Evolutionary conservation across 2,888 invertebrate species (phyloP), one percentile per base, ranked within the genome.

Genomic region (Zaprionus lineosus): DNA sequence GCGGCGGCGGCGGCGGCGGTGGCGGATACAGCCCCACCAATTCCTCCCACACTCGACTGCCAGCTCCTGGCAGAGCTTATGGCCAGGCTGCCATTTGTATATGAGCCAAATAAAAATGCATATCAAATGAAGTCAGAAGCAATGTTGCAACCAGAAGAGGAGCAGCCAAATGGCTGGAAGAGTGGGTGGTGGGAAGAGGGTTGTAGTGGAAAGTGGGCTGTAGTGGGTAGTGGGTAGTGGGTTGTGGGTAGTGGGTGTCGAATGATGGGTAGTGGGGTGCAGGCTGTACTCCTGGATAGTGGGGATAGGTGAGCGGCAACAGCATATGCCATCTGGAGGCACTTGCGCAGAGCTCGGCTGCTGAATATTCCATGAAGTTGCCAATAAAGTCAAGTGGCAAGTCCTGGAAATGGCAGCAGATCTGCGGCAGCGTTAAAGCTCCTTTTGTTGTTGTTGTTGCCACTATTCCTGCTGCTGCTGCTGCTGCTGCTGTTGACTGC

Each of bases 331-430:
- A 82, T 77, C 82, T 66, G 78, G 65, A 51, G 55, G 72, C 86
- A 85, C 81, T 79, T 74, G 86, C 60, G 68, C 79, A 62, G 50
- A 84, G 76, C 76, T 85, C 78, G 26, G 36, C 84, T 85, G 52
- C 61, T 86, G 76, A 86, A 86, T 86, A 83, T 87, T 86, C 76
- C 81, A 86, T 87, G 86, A 86, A 81, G 86, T 87, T 87, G 87
- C 83, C 86, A 86, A 86, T 86, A 85, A 85, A 85, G 83, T 84
- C 87, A 74, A 78, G 84, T 86, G 86, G 82, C 85, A 81, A 79
- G 67, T 75, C 77, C 72, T 77, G 75, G 56, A 65, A 56, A 51
- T 62, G 64, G 59, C 11, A 52, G 24, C 34, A 12, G 48, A 52
- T 53, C 7, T 19, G 51, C 19, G 19, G 37, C 50, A 11, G 43